Base-by-base conservation (phyloP, 2,113 vertebrate species). In the Dendrocopos noguchii region DNA sequence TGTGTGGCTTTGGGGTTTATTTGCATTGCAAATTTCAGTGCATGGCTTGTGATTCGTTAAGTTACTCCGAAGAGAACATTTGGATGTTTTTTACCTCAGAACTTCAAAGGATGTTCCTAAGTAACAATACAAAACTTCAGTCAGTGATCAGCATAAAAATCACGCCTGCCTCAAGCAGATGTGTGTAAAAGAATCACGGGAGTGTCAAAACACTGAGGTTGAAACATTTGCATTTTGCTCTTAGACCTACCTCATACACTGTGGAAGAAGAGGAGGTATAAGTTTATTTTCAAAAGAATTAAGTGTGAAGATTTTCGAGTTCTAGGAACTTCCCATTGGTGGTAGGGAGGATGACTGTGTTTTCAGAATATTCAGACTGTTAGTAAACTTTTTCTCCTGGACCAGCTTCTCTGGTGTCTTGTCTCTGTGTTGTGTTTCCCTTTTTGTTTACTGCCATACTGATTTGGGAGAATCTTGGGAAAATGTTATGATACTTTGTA, bases 101-200 rank as follows among this genome's bases (percentile, higher is more conserved):
- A 87, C 57, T 55, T 94, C 80, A 92, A 96, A 93, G 79, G 42
- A 24, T 47, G 29, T 85, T 80, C 33, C 14, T 33, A 36, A 94
- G 65, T 63, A 90, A 39, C 22, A 64, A 52, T 25, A 68, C 12
- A 31, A 50, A 61, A 53, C 73, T 88, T 94, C 50, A 88, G 0
- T 46, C 55, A 53, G 65, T 2, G 3, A 56, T 87, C 36, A 21
- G 70, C 50, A 39, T 59, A 83, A 66, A 80, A 87, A n/a, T 83
- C 63, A 61, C 77, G 80, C 68, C 84, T 91, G 87, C 27, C 8
- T 83, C 16, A 53, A 53, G 34, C 94, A 86, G 70, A 80, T 80
- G 56, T 75, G 20, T 46, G 25, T 80, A 36, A 78, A 91, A 81
- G 34, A 73, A 61, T 44, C 31, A 47, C 31, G 65, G 47, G n/a